A percentile compares a stretch with the other conserved stretches of the same genome.
Evolutionary conservation across 2,113 vertebrate genomes (phyloP).

Genomic region (Sceloporus tristichus): DNA sequence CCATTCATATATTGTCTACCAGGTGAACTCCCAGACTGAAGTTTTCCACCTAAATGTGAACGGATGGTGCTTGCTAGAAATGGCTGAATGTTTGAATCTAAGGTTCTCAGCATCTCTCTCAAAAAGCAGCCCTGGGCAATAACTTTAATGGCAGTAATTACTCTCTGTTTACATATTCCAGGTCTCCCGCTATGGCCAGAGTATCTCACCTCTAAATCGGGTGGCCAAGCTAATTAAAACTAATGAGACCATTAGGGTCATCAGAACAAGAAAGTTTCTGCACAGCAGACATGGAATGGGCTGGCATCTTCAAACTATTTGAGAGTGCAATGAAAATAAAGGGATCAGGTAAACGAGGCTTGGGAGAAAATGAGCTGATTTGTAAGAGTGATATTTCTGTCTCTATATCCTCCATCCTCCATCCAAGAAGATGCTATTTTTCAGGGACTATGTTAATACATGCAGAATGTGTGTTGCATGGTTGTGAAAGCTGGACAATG

Average conservation of each 20-base stretch:
- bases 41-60: slow-evolving; percentile 9
- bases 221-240: slow-evolving; percentile 74
- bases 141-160: slow-evolving; percentile 62
- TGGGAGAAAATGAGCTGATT: not conserved
- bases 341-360: not conserved
- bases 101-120: slow-evolving; percentile 31
- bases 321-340: slow-evolving; percentile 6
- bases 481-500: too few relatives aligned
- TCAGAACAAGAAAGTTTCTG: slow-evolving; percentile 41
- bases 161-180: slow-evolving; percentile 60
- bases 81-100: slow-evolving; percentile 27
- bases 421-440: not conserved
- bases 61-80: not conserved
- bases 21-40: not conserved
- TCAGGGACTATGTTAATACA: not conserved
- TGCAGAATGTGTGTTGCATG: not conserved
- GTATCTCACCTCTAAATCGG: slow-evolving; percentile 59
- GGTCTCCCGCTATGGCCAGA: slow-evolving; percentile 29
- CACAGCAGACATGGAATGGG: slow-evolving; percentile 18
- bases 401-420: not conserved
- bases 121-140: slow-evolving; percentile 32
- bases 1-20: too few relatives aligned
- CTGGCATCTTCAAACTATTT: not conserved
- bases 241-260: slow-evolving; percentile 73
- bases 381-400: not conserved